Base-by-base conservation (phyloP, 1,140 invertebrate genomes). In the Achroia grisella region DNA sequence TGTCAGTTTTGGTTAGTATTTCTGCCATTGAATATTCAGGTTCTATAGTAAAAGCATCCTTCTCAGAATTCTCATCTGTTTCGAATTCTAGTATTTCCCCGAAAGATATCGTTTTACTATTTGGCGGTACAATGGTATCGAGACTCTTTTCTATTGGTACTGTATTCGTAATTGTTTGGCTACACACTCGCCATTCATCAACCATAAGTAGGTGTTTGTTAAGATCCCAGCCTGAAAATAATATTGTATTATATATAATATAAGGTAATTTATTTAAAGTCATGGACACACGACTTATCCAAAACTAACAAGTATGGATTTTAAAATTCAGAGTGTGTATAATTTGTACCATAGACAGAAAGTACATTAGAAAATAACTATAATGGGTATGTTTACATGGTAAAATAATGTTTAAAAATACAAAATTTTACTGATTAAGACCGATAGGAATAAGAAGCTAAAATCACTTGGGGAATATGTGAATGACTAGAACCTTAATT, bases 151-250 rank as follows among this genome's bases (percentile, higher is more conserved):
- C 27, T 23, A 10, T 39, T 39, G 39, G 39, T 30, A 31, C 15
- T 23, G 33, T 8, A 30, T 33, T 39, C 14, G 23, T 34, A 11
- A 17, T 32, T 10, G 23, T 47, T 47, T 37, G 17, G 11, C 31
- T 41, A 11, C 17, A 39, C 2, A 57, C 32, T n/a, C 55, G 39
- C 72, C 72, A 76, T 56, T 76, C 67, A 10, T 71, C 72, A 4
- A 58, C 44, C 6, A 71, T 50, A 0, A 76, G 30, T 0, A 71
- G 47, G 44, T 73, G 61, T 42, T 71, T 76, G 8, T 31, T 61
- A 1, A 71, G 15, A 36, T 76, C 62, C 72, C 72, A 76, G 13
- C 72, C 72, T 75, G 39, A 11, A 40, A 51, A 58, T 37, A 31
- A 52, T 31, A 44, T 32, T 36, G 12, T 10, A 17, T 44, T 43